phyloP scores from a whole-genome alignment of 1,140 invertebrate species.

The Scaptomyza graminum region DNA sequence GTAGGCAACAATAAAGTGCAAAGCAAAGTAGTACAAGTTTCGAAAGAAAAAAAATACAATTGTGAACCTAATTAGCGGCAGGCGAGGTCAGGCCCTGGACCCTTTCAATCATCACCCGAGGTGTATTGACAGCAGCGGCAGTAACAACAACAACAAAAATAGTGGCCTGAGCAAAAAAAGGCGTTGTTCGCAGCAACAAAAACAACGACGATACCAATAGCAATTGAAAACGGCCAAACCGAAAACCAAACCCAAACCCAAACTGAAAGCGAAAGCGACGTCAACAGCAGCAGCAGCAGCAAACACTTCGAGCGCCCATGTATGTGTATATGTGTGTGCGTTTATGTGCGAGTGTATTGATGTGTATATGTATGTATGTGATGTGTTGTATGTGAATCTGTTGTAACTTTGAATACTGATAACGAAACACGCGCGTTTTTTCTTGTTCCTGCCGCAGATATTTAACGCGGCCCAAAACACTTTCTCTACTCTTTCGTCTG shows the following conservation, averaged over 20 bases:
- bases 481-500: neutral
- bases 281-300: slow-evolving; percentile 31
- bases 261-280: slow-evolving; percentile 51
- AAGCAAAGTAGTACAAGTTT: slow-evolving; percentile 3
- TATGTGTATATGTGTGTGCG: slow-evolving; percentile 3
- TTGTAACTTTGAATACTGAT: slow-evolving; percentile 28
- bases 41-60: slow-evolving; percentile 27
- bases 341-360: slow-evolving; percentile 2
- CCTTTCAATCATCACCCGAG: slow-evolving; percentile 39
- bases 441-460: slow-evolving; percentile 9
- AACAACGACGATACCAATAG: slow-evolving; percentile 8
- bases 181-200: slow-evolving; percentile 44
- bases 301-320: slow-evolving; percentile 19
- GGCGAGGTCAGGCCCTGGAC: slow-evolving; percentile 13
- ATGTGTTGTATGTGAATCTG: slow-evolving; percentile 16
- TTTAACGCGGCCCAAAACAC: neutral
- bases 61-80: slow-evolving; percentile 49
- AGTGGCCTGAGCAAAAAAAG: slow-evolving; percentile 39
- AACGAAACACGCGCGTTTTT: slow-evolving; percentile 48
- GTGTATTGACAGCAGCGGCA: slow-evolving; percentile 26
- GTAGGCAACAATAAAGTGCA: slow-evolving; percentile 29
- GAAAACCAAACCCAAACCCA: slow-evolving; percentile 10
- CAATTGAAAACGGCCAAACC: slow-evolving; percentile 20
- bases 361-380: slow-evolving; percentile 1
- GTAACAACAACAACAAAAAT: slow-evolving; percentile 9